phyloP scores from a whole-genome alignment of 2,888 invertebrate species.

The Chrysolina oricalcia region DNA sequence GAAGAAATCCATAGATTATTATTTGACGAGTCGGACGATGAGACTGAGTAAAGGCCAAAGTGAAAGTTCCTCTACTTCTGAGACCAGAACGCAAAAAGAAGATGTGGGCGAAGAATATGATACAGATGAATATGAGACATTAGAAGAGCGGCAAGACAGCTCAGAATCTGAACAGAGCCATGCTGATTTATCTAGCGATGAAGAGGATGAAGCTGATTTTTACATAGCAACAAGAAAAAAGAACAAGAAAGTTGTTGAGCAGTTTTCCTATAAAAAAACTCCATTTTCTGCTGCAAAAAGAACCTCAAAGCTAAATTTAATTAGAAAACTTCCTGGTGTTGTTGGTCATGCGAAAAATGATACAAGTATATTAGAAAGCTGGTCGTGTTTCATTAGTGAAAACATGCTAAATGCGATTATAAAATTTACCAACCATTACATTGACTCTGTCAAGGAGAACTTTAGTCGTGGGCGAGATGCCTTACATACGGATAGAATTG shows the following conservation, averaged over 20 bases:
- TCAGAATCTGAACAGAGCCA: constrained; percentile 12
- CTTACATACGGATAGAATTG: constrained; percentile 53
- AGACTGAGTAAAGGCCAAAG: constrained; percentile 12
- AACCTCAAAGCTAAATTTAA: constrained; percentile 12
- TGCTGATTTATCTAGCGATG: constrained; percentile 11
- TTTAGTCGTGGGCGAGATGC: constrained; percentile 52
- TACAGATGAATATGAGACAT: constrained; percentile 14
- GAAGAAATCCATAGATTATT: constrained; percentile 16
- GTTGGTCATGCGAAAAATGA: constrained; percentile 10
- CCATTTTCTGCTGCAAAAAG: constrained; percentile 10
- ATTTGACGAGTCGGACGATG: constrained; percentile 12
- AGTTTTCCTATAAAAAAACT: constrained; percentile 3
- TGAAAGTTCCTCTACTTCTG: constrained; percentile 10
- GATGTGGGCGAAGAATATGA: constrained; percentile 8
- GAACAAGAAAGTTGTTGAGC: constrained; percentile 14
- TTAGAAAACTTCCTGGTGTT: constrained; percentile 12
- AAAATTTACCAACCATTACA: constrained; percentile 56
- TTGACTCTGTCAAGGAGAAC: constrained; percentile 45
- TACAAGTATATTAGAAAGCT: constrained; percentile 14
- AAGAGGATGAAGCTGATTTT: constrained; percentile 12
- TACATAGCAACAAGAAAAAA: constrained; percentile 14
- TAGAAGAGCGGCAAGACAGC: constrained; percentile 12
- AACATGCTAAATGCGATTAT: constrained; percentile 56
- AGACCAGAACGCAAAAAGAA: constrained; percentile 7
- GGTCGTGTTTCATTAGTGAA: constrained; percentile 14